Evolutionary conservation across 2,888 invertebrate species (phyloP).

Genomic region (Lacanobia oleracea): DNA sequence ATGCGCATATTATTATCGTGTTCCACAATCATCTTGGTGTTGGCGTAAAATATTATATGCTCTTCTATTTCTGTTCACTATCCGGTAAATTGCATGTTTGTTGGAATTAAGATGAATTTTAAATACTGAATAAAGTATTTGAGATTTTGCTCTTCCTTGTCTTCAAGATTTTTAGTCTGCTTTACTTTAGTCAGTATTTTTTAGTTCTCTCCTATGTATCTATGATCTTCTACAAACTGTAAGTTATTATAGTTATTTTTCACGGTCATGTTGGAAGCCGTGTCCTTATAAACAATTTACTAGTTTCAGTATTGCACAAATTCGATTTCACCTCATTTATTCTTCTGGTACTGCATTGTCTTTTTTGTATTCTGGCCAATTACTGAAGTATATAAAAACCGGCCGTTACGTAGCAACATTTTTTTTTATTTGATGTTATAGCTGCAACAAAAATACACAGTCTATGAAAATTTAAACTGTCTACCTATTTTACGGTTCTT

Average conservation of each 20-base stretch:
- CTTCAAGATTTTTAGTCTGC: not conserved
- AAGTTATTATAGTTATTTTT: too few species aligned
- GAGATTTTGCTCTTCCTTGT: not conserved
- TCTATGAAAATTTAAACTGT: too few species aligned
- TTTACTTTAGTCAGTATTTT: not conserved
- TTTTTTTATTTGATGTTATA: too few species aligned
- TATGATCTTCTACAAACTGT: not conserved
- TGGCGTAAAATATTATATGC: conserved; percentile 26
- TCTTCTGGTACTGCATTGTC: not conserved
- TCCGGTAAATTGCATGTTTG: conserved; percentile 46
- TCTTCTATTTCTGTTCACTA: conserved; percentile 34
- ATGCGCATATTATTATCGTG: conserved; percentile 66
- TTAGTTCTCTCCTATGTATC: not conserved
- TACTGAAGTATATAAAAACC: not conserved
- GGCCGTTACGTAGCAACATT: too few species aligned
- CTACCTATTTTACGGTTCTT: too few species aligned
- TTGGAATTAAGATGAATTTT: conserved; percentile 29
- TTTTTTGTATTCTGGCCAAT: not conserved
- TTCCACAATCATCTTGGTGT: conserved; percentile 55
- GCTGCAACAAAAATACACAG: too few species aligned
- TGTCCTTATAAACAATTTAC: too few species aligned
- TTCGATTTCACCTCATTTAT: not conserved
- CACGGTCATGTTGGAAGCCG: too few species aligned
- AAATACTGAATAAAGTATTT: conserved; percentile 1
- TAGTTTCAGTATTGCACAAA: not conserved